These are phyloP conservation scores for Synergus laeviventris DNA, from an alignment of 2,888 invertebrate genomes.

Conservation along the genomic window DNA sequence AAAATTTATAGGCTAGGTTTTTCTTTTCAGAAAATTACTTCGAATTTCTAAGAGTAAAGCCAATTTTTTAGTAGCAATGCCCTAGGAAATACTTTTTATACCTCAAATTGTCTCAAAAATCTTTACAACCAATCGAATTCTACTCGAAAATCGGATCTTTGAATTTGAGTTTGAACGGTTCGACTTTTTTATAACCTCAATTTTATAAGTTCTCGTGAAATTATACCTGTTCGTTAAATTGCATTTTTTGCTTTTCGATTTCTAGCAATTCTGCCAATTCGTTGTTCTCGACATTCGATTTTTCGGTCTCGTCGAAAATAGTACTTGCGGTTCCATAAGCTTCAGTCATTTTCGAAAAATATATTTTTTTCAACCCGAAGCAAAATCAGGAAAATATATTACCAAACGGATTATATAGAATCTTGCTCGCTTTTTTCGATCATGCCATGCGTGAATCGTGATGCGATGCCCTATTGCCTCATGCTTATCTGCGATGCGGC, in stretches of 20 bases:
- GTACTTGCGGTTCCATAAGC: constrained; percentile 46
- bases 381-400: not conserved
- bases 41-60: not conserved
- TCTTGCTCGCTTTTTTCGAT: too few species aligned
- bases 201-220: constrained; percentile 32
- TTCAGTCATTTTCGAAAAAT: constrained; percentile 4
- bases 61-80: not conserved
- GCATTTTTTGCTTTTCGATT: constrained; percentile 92
- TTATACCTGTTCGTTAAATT: constrained; percentile 90
- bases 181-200: constrained; percentile 8
- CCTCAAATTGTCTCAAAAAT: not conserved
- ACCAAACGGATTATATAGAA: too few species aligned
- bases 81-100: not conserved
- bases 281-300: constrained; percentile 73
- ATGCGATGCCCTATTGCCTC: too few species aligned
- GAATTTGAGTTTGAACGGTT: not conserved
- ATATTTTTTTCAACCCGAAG: not conserved
- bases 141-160: not conserved
- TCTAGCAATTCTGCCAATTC: constrained; percentile 91
- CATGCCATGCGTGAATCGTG: too few species aligned
- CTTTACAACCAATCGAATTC: not conserved
- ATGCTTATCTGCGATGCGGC: too few species aligned
- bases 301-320: constrained; percentile 64
- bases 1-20: not conserved
- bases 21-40: not conserved